These are phyloP conservation scores for Sinelater perroti DNA, from an alignment of 2,888 invertebrate genomes.

Conservation along the genomic window DNA sequence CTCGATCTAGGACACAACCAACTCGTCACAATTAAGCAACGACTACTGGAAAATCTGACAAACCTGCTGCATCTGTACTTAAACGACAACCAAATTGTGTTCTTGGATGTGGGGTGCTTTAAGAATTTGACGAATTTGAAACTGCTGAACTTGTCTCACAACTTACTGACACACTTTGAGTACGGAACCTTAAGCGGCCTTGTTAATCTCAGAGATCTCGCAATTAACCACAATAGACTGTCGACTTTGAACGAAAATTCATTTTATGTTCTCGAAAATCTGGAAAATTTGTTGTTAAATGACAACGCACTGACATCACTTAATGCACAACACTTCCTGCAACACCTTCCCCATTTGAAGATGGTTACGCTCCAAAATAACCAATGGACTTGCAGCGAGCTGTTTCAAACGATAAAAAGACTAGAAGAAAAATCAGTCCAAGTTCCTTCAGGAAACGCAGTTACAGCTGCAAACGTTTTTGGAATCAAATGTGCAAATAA, in stretches of 20 bases:
- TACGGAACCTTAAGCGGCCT: conserved; percentile 5
- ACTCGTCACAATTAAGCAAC: neutral
- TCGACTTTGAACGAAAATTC: conserved; percentile 11
- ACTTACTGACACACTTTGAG: conserved; percentile 4
- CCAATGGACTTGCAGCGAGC: neutral
- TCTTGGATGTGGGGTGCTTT: conserved; percentile 1
- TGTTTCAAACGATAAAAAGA: neutral
- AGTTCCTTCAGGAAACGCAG: neutral
- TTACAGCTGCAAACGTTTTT: neutral
- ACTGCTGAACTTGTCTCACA: conserved; percentile 2
- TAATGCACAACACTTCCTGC: neutral
- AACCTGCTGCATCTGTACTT: neutral
- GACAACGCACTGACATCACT: neutral
- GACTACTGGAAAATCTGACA: neutral
- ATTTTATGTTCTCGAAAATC: conserved; percentile 6
- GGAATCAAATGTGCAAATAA: conserved; percentile 3
- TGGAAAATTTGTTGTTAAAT: neutral
- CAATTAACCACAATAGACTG: conserved; percentile 1
- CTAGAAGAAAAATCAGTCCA: neutral
- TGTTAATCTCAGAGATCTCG: neutral
- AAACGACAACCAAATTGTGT: neutral
- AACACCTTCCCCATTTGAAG: neutral
- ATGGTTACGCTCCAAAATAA: conserved; percentile 4
- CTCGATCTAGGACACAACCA: conserved; percentile 5
- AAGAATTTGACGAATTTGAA: neutral